Percentiles rank a stretch among this genome's conserved stretches.
These are phyloP conservation scores for Camponotus vicinus DNA, from an alignment of 1,140 invertebrate species.

Conservation along the genomic window DNA sequence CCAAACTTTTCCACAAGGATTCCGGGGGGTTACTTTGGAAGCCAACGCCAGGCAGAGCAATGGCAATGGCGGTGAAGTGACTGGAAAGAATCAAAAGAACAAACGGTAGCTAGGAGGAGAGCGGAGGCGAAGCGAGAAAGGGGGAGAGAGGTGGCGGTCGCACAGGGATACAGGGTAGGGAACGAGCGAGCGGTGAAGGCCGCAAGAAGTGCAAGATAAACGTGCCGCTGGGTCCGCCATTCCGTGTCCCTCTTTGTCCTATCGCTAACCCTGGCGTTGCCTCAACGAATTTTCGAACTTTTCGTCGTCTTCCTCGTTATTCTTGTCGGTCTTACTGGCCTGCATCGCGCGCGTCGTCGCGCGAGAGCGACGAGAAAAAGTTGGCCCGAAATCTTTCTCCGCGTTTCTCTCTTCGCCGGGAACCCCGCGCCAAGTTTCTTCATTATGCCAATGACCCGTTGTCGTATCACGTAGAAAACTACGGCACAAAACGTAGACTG, in stretches of 20 bases:
- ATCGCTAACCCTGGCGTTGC: slow-evolving; percentile 77
- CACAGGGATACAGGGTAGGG: slow-evolving; percentile 27
- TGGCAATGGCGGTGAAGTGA: slow-evolving; percentile 70
- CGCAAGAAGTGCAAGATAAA: slow-evolving; percentile 79
- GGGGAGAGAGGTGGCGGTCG: neutral
- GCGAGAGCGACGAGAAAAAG: slow-evolving; percentile 39
- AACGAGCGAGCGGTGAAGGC: slow-evolving; percentile 38
- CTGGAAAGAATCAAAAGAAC: slow-evolving; percentile 81
- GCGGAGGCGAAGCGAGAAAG: neutral
- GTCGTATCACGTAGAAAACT: slow-evolving; percentile 67
- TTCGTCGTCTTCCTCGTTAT: slow-evolving; percentile 66
- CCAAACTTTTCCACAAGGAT: slow-evolving; percentile 77
- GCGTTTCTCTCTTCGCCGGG: neutral
- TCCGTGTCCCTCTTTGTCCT: slow-evolving; percentile 74
- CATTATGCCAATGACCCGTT: slow-evolving; percentile 76
- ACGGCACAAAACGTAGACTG: slow-evolving; percentile 31
- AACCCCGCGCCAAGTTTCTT: slow-evolving; percentile 71
- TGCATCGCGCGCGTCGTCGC: slow-evolving; percentile 53
- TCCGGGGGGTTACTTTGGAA: slow-evolving; percentile 65
- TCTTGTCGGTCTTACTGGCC: slow-evolving; percentile 62
- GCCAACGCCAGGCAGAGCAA: slow-evolving; percentile 40
- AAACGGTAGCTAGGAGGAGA: slow-evolving; percentile 67
- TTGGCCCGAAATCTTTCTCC: slow-evolving; percentile 70
- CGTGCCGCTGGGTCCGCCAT: slow-evolving; percentile 76
- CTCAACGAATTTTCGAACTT: slow-evolving; percentile 82